phyloP scores from a whole-genome alignment of 2,888 invertebrate genomes.

The Apocheima hispidaria region DNA sequence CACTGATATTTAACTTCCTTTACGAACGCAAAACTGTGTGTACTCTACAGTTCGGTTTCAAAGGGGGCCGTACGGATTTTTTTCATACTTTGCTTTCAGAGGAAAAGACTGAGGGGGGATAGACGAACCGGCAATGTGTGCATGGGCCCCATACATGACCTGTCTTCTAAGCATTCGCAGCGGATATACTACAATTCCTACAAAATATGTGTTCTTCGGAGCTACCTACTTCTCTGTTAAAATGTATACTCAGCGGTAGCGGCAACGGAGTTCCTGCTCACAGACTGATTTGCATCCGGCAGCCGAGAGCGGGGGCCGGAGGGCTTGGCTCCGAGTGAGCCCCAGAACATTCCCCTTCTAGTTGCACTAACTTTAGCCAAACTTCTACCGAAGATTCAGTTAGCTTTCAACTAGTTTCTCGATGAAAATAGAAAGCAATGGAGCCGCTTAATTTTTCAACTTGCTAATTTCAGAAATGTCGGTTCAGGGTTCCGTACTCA shows the following conservation, averaged over 20 bases:
- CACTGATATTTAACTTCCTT: too few species aligned
- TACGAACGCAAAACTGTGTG: too few species aligned
- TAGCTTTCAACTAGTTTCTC: constrained; percentile 1
- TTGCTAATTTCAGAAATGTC: constrained; percentile 13
- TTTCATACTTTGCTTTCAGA: too few species aligned
- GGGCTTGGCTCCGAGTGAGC: not conserved
- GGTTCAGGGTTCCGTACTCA: not conserved
- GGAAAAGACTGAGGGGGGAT: too few species aligned
- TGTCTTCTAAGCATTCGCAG: not conserved
- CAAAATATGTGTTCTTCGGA: not conserved
- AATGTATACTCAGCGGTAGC: not conserved
- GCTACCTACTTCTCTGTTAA: not conserved
- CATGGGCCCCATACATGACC: too few species aligned
- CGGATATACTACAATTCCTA: too few species aligned
- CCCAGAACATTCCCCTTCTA: not conserved
- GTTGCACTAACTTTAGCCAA: constrained; percentile 2
- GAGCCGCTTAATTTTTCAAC: not conserved
- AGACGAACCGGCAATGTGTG: too few species aligned
- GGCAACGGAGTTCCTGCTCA: constrained; percentile 14
- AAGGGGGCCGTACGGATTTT: too few species aligned
- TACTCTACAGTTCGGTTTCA: too few species aligned
- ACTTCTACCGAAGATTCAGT: constrained; percentile 7
- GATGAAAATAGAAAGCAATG: constrained; percentile 1
- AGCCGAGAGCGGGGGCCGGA: not conserved
- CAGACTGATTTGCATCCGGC: constrained; percentile 30